A percentile compares a stretch with the other conserved stretches of the same genome.
These are phyloP conservation scores for Rapana venosa DNA, from an alignment of 2,888 invertebrate species.

Conservation along the genomic window DNA sequence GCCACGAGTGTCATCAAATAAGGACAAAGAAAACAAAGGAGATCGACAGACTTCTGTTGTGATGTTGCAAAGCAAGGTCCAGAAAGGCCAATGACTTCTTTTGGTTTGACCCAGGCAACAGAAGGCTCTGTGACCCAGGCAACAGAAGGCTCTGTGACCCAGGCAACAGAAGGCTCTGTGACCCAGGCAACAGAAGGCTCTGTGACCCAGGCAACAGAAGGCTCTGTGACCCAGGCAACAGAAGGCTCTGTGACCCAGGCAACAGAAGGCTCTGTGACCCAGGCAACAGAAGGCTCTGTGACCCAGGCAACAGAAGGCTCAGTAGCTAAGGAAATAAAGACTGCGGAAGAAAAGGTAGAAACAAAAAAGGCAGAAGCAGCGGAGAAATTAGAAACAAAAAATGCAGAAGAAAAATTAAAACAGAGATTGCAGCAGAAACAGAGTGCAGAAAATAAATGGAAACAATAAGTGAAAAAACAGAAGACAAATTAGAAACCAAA, in stretches of 20 bases:
- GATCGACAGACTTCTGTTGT: too few species aligned
- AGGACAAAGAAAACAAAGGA: background rate
- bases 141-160: too few species aligned
- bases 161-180: too few species aligned
- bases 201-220: too few species aligned
- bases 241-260: too few species aligned
- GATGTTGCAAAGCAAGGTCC: background rate
- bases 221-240: too few species aligned
- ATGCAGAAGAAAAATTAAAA: background rate
- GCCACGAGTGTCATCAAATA: background rate
- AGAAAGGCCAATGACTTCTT: background rate
- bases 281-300: too few species aligned
- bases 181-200: too few species aligned
- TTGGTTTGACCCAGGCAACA: too few species aligned
- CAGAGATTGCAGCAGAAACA: background rate
- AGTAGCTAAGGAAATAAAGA: background rate
- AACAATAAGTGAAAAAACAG: background rate
- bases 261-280: too few species aligned
- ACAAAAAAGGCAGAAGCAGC: background rate
- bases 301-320: too few species aligned
- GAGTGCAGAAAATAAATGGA: background rate
- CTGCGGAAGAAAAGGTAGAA: background rate
- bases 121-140: too few species aligned
- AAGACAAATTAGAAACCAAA: background rate
- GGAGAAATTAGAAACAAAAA: background rate